Base-by-base conservation (phyloP, 1,140 invertebrate species). In the Magallana ariakensis region DNA sequence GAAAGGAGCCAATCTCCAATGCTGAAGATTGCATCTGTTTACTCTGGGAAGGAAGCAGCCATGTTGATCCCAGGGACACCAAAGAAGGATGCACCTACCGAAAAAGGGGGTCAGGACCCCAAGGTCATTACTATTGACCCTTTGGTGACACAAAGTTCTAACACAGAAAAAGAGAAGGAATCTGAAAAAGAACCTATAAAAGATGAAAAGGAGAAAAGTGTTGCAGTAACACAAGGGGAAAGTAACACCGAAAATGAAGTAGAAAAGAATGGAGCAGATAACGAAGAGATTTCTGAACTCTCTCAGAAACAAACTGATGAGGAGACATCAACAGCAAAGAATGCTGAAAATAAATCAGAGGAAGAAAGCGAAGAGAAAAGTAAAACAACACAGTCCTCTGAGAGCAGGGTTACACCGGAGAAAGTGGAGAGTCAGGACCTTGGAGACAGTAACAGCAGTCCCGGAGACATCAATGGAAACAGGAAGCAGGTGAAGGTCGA, bases 1-100 rank as follows among this genome's bases (percentile, higher is more conserved):
- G 66, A 75, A 75, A 22, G 66, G 66, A 75, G 66, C 33, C 22
- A 75, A 26, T 75, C 66, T 11, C 66, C 66, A 19, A 75, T 75
- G 66, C 22, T 75, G 22, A 75, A 75, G 66, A 75, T 75, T 26
- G 22, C 66, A 19, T 75, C 66, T 26, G 66, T 75, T 8, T 75
- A 26, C 66, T 75, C 66, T 13, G 66, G 66, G 22, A 75, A 75
- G 22, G 66, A 75, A 13, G 66, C 66, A 75, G 66, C 22, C 26
- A 26, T 75, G 66, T 22, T 75, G 66, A 33, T 75, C 22, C 66
- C 66, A 33, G 66, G 33, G 22, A 26, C 22, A 9, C 66, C 66
- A 2, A 75, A 75, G 33, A 75, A 75, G 33, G 66, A 26, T 10
- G 2, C 11, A 26, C 22, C 66, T 75, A 13, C 9, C 26, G 66